Conservation (phyloP, 2,888 invertebrate genomes). For the Drosophila rellima region DNA sequence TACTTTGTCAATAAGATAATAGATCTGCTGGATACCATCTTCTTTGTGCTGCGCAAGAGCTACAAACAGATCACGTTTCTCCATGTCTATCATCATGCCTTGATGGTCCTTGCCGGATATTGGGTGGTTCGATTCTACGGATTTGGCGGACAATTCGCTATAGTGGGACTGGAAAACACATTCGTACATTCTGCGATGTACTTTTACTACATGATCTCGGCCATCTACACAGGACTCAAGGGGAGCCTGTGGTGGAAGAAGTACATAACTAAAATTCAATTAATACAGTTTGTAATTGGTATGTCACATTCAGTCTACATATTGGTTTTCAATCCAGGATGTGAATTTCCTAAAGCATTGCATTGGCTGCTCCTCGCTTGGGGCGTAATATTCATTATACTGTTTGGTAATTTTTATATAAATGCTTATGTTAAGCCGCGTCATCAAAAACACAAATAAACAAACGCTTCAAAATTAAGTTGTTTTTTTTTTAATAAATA, state of each 20-base stretch:
- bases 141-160: constrained; percentile 12
- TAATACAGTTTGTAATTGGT: constrained; percentile 14
- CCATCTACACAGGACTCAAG: neutral
- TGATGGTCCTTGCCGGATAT: constrained; percentile 6
- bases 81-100: constrained; percentile 25
- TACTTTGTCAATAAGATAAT: constrained; percentile 30
- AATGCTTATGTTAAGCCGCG: constrained; percentile 2
- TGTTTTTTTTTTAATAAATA: too few species aligned
- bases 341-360: neutral
- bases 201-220: constrained; percentile 21
- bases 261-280: constrained; percentile 18
- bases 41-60: constrained; percentile 32
- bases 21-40: constrained; percentile 28
- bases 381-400: neutral
- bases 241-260: constrained; percentile 30
- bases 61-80: constrained; percentile 32
- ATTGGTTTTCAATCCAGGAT: constrained; percentile 1
- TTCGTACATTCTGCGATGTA: constrained; percentile 27
- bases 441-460: neutral
- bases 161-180: constrained; percentile 7
- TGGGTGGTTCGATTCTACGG: constrained; percentile 14
- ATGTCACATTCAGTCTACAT: constrained; percentile 6
- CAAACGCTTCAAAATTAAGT: too few species aligned
- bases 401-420: constrained; percentile 25
- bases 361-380: neutral